phyloP scores from a whole-genome alignment of 2,113 vertebrate species.

The Etia nguti region DNA sequence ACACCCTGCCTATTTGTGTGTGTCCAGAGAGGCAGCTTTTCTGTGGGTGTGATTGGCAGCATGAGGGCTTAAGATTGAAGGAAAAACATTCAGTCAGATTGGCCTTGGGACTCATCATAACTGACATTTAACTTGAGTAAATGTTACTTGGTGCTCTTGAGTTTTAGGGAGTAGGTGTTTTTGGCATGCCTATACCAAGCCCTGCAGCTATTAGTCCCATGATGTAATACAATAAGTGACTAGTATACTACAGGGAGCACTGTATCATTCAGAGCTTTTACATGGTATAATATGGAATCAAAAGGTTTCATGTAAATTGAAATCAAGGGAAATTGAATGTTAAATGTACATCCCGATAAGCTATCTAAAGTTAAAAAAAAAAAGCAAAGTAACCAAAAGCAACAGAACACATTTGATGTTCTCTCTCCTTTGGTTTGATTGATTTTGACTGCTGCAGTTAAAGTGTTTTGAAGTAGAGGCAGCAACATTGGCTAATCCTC shows the following conservation, averaged over 20 bases:
- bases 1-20: neutral
- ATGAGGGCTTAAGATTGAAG: neutral
- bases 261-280: neutral
- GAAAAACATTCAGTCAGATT: neutral
- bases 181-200: neutral
- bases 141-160: conserved; percentile 23
- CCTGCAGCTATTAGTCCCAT: neutral
- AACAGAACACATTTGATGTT: neutral
- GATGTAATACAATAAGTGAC: neutral
- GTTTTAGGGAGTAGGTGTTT: neutral
- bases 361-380: neutral
- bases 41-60: conserved; percentile 29
- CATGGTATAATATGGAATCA: neutral
- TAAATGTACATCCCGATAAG: rapidly evolving
- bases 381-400: neutral
- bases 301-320: neutral
- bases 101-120: conserved; percentile 4
- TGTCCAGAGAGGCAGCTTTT: conserved; percentile 22
- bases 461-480: neutral
- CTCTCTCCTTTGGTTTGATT: neutral
- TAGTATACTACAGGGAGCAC: neutral
- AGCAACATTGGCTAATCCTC: conserved; percentile 5
- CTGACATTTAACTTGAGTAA: conserved; percentile 24
- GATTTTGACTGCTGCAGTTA: neutral
- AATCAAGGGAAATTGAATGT: neutral